phyloP scores from a whole-genome alignment of 1,140 invertebrate species.

The Hycleus cichorii region DNA sequence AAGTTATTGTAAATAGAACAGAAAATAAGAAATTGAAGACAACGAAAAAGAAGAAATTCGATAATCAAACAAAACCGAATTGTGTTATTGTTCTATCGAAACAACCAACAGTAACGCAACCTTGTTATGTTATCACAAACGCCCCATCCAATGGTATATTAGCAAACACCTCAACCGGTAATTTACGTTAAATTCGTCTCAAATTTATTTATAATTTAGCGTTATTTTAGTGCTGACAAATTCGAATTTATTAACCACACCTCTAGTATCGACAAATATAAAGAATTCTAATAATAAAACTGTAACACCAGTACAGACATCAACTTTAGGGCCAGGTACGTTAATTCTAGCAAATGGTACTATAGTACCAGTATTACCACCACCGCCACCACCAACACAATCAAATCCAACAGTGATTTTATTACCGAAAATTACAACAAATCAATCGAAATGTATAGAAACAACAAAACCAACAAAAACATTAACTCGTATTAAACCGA shows the following conservation, averaged over 20 bases:
- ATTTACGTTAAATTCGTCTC: slow-evolving; percentile 2
- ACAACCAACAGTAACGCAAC: slow-evolving; percentile 17
- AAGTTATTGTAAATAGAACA: slow-evolving; percentile 10
- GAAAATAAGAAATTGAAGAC: neutral
- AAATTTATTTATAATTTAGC: neutral
- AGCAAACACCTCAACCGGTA: slow-evolving; percentile 21
- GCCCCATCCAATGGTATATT: slow-evolving; percentile 16
- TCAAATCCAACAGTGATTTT: neutral
- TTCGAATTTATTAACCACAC: slow-evolving; percentile 23
- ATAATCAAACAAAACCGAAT: slow-evolving; percentile 9
- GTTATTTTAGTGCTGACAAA: slow-evolving; percentile 29
- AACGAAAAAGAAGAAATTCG: neutral
- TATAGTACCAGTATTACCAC: slow-evolving; percentile 28
- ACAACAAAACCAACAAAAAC: slow-evolving; percentile 4
- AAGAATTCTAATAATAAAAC: slow-evolving; percentile 6
- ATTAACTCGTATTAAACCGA: slow-evolving; percentile 25
- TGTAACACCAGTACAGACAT: neutral
- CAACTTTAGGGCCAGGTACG: slow-evolving; percentile 29
- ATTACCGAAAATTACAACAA: neutral
- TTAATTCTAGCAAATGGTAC: slow-evolving; percentile 34
- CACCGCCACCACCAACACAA: neutral
- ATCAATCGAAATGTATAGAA: slow-evolving; percentile 3
- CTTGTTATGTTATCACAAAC: slow-evolving; percentile 29
- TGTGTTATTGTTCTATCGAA: slow-evolving; percentile 23
- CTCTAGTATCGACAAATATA: slow-evolving; percentile 24